Base-by-base conservation (phyloP, 2,113 vertebrate species). In the Lepidothrix coronata region DNA sequence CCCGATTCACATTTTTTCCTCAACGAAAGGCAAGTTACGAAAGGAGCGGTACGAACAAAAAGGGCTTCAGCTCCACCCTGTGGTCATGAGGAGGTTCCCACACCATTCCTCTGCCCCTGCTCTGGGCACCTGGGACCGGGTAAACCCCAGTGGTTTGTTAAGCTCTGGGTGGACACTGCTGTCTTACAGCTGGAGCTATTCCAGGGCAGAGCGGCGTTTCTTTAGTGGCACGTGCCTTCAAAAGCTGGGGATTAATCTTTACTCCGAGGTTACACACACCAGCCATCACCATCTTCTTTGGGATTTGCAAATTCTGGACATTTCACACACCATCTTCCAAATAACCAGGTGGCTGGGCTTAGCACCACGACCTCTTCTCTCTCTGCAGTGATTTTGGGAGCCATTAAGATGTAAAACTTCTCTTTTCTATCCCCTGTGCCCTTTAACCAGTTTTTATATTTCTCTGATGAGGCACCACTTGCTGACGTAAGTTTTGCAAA, bases 21-120 rank as follows among this genome's bases (percentile, higher is more conserved):
- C 43, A 16, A 3, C 1, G 1, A 4, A 19, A 72, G 27, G 30
- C 48, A 3, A 58, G 31, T 23, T 35, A 66, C 0, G 7, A 11
- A 6, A 66, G 61, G 66, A 91, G 24, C 44, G 3, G 48, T 9
- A n/a, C 17, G 7, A 21, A 67, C 82, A 20, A 2, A 41, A 92
- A 89, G 85, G 83, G 61, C 54, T 95, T 46, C 92, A 89, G 95
- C 96, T 91, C 96, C 96, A 87, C 89, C 96, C 70, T 81, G 96
- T 52, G 96, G 96, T 5, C 24, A 9, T 0, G 31, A 78, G 28
- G 17, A 52, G 84, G 25, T 52, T 52, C 41, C 55, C 90, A 55
- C 48, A 9, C 8, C 55, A 1, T 41, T 22, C 25, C 39, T 24
- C 16, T n/a, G 58, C 55, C 61, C 15, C 0, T 8, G 33, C 76